These are phyloP conservation scores for Dipodomys ordii DNA, from an alignment of 2,113 vertebrate genomes.

Conservation along the genomic window DNA sequence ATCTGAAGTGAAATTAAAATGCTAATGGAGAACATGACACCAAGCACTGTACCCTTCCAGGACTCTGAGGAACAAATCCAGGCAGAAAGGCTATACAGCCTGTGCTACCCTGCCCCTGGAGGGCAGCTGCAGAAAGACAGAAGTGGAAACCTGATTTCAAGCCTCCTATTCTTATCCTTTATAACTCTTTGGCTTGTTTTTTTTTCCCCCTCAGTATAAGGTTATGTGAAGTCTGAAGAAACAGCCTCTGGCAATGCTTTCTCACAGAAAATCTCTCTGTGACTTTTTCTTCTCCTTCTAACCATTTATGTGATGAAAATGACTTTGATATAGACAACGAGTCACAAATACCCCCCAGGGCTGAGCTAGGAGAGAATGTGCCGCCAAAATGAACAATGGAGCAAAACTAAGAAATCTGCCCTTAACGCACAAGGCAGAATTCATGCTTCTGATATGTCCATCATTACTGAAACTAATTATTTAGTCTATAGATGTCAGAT, in stretches of 20 bases:
- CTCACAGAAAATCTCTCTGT: constrained; percentile 58
- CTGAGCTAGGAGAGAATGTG: background rate
- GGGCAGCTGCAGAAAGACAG: background rate
- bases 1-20: constrained; percentile 64
- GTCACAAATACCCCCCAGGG: background rate
- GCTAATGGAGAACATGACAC: background rate
- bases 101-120: background rate
- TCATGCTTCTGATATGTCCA: background rate
- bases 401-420: background rate
- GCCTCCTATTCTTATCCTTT: constrained; percentile 7
- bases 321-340: constrained; percentile 33
- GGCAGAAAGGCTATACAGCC: background rate
- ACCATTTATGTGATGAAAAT: constrained; percentile 19
- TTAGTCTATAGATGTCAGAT: constrained; percentile 31
- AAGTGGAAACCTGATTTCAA: background rate
- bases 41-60: background rate
- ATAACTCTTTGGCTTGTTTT: background rate
- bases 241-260: constrained; percentile 2
- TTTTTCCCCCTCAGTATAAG: background rate
- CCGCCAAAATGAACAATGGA: constrained; percentile 37
- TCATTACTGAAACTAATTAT: background rate
- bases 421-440: constrained; percentile 32
- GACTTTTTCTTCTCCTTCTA: background rate
- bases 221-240: constrained; percentile 57
- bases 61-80: background rate